Base-by-base conservation (phyloP, 2,113 vertebrate genomes). In the Pungitius pungitius region DNA sequence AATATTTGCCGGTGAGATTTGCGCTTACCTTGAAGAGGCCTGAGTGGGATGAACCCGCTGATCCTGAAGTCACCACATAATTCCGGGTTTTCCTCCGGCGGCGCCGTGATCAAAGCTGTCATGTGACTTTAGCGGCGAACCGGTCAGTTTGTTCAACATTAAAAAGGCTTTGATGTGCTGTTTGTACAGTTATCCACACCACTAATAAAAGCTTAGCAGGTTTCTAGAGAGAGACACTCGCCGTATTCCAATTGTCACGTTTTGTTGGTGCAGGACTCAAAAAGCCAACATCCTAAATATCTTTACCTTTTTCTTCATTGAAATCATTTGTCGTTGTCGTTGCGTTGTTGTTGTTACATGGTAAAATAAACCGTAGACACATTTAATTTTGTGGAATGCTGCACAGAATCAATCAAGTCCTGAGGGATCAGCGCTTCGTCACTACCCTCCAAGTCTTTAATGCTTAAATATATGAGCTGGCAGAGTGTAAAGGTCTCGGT, bases 1-100 rank as follows among this genome's bases (percentile, higher is more conserved):
- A 70, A 75, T 77, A 72, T 89, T 75, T 80, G 82, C 59, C 59
- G 35, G 63, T 60, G 74, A 83, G 83, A 82, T 88, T 83, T 86
- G 69, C 80, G 73, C 57, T 6, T 77, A 73, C 69, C 58, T 70
- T 61, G 77, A 61, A 43, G 30, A 14, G 74, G 54, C 64, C 77
- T 51, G 45, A 74, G 73, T 40, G 69, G 74, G 83, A 82, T 77
- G 40, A 42, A 42, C 9, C 20, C 30, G 51, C 62, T 84, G 81
- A 89, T 86, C 82, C 86, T 22, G 8, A 81, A 64, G 74, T 77
- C 63, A 51, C 69, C 68, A 58, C 70, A 76, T 68, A 71, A 77
- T 73, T 51, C 71, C 5, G 59, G 45, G 60, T 72, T 83, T 59
- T 35, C 35, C 60, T 76, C 42, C 43, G 43, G 45, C 20, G 52